Percentiles rank a stretch among this genome's conserved stretches.
phyloP scores from a whole-genome alignment of 2,113 vertebrate species.

The Procapra przewalskii region DNA sequence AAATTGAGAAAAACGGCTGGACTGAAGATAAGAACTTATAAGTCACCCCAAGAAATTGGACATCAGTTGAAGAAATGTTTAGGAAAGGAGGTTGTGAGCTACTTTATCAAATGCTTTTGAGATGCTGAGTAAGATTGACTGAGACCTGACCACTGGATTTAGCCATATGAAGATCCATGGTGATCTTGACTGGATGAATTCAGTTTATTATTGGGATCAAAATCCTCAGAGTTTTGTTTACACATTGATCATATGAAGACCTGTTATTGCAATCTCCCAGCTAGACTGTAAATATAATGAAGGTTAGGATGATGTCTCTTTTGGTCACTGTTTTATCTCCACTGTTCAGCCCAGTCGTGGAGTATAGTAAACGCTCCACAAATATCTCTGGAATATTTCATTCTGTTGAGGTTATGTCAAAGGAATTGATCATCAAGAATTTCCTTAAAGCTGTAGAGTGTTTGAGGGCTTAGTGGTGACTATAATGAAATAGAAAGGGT shows the following conservation, averaged over 20 bases:
- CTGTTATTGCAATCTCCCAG: not conserved
- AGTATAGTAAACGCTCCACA: not conserved
- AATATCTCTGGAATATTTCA: not conserved
- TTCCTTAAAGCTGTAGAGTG: not conserved
- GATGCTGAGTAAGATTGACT: not conserved
- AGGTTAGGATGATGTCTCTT: not conserved
- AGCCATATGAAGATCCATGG: not conserved
- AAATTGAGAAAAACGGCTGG: not conserved
- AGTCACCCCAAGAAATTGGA: not conserved
- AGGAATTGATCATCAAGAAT: not conserved
- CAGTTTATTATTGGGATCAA: not conserved
- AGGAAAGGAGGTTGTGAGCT: not conserved
- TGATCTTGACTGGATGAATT: not conserved
- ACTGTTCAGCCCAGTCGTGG: not conserved
- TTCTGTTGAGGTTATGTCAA: slow-evolving; percentile 5
- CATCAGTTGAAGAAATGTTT: not conserved
- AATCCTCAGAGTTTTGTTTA: not conserved
- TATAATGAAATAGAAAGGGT: not conserved
- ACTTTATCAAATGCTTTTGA: not conserved
- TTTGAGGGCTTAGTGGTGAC: not conserved
- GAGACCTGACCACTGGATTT: not conserved
- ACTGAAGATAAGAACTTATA: not conserved
- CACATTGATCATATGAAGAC: not conserved
- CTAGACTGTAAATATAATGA: not conserved
- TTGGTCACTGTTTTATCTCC: not conserved